Conservation (phyloP, 2,113 vertebrate species). For the Sakesphorus luctuosus region DNA sequence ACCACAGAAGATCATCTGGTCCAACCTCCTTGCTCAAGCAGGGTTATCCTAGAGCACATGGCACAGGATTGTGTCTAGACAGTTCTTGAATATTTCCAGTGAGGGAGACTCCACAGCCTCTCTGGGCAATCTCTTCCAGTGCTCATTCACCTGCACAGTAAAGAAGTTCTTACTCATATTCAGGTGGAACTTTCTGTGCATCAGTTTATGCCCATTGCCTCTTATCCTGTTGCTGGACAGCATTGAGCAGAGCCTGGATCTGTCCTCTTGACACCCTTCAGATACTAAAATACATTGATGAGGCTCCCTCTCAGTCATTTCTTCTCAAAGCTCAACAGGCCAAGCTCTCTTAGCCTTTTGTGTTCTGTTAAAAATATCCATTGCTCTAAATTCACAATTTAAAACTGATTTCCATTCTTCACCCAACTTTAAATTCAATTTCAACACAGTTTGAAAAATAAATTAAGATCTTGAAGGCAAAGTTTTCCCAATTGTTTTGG, state of each 20-base stretch:
- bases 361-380: neutral
- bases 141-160: neutral
- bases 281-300: neutral
- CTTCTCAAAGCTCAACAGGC: neutral
- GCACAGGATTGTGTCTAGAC: neutral
- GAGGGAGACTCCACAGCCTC: neutral
- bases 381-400: neutral
- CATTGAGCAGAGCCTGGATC: accelerated
- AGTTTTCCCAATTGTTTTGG: neutral
- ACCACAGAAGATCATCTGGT: neutral
- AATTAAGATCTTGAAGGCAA: neutral
- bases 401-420: neutral
- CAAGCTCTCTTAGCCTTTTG: neutral
- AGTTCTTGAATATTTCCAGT: neutral
- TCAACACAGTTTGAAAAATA: neutral
- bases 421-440: neutral
- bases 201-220: neutral
- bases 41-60: no score
- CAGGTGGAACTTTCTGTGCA: neutral
- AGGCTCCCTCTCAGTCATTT: neutral
- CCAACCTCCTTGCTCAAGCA: neutral
- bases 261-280: neutral
- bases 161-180: neutral
- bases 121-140: neutral
- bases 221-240: neutral